These are phyloP conservation scores for Pollimyrus isidori DNA, from an alignment of 2,113 vertebrate genomes.

Conservation along the genomic window DNA sequence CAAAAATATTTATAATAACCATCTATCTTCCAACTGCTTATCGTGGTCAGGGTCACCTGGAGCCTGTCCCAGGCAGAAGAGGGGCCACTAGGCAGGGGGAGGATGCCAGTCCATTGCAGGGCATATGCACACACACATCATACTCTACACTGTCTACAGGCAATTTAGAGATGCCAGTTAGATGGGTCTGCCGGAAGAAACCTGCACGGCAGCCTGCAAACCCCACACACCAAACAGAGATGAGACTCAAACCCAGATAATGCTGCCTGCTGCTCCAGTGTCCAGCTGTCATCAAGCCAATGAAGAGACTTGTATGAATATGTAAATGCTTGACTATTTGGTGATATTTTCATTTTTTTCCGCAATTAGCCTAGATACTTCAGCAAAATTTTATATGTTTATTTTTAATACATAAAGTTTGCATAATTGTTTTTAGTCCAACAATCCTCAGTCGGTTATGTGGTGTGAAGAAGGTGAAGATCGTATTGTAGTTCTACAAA, in stretches of 20 bases:
- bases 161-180: background rate
- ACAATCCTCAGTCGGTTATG: background rate
- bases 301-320: background rate
- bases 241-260: background rate
- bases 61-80: background rate
- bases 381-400: background rate
- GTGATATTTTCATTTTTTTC: background rate
- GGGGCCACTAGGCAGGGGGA: background rate
- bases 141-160: background rate
- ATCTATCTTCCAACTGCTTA: background rate
- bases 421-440: background rate
- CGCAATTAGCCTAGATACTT: background rate
- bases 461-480: background rate
- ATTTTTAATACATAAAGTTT: background rate
- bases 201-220: background rate
- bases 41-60: background rate
- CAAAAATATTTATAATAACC: constrained; percentile 8
- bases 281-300: background rate
- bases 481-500: background rate
- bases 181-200: background rate
- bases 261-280: background rate
- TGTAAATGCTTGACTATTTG: background rate
- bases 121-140: background rate
- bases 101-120: background rate
- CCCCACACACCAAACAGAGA: background rate